A percentile compares a stretch with the other conserved stretches of the same genome.
Conservation (phyloP, 1,140 invertebrate species). For the Popillia japonica region DNA sequence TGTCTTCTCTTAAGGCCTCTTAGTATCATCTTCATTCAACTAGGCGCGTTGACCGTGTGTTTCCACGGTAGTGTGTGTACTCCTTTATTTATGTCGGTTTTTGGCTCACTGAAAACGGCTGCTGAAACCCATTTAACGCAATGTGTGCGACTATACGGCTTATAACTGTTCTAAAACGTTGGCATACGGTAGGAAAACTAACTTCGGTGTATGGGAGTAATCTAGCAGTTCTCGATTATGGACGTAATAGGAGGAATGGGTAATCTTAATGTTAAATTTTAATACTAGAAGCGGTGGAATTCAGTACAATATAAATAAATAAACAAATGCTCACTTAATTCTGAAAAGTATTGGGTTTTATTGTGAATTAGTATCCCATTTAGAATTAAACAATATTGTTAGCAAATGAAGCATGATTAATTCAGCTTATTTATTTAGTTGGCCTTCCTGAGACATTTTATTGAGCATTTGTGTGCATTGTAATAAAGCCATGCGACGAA, state of each 20-base stretch:
- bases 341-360: too few species aligned
- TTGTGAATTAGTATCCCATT: too few species aligned
- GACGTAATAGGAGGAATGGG: neutral
- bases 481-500: too few species aligned
- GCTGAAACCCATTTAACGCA: slow-evolving; percentile 22
- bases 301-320: too few species aligned
- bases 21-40: slow-evolving; percentile 36
- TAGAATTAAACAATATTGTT: too few species aligned
- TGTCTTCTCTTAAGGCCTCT: slow-evolving; percentile 49
- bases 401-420: too few species aligned
- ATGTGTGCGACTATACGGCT: slow-evolving; percentile 13
- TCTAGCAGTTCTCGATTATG: neutral
- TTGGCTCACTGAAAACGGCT: slow-evolving; percentile 1
- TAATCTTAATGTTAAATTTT: too few species aligned
- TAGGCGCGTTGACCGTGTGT: slow-evolving; percentile 27
- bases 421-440: too few species aligned
- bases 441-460: too few species aligned
- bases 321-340: too few species aligned
- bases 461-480: too few species aligned
- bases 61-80: neutral
- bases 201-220: neutral
- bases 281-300: too few species aligned
- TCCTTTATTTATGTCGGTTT: slow-evolving; percentile 8
- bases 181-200: neutral
- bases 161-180: slow-evolving; percentile 21